Evolutionary conservation across 2,888 invertebrate genomes (phyloP), one percentile per base, ranked within the genome.

Genomic region (Caenorhabditis sulstoni): DNA sequence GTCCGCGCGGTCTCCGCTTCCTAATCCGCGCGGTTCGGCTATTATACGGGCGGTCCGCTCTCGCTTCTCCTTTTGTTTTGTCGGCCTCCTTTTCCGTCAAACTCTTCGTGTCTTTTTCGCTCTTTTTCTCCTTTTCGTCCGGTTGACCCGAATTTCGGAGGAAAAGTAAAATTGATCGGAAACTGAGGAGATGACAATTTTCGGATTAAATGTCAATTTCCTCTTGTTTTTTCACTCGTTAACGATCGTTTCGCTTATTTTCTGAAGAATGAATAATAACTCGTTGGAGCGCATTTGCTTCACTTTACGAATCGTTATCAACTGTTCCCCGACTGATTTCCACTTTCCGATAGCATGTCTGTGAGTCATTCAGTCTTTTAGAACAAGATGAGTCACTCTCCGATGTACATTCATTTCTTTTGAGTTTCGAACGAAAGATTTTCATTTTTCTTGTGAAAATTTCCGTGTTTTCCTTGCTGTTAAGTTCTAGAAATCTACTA

Each of bases 1-100:
- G 73, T 64, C 73, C 64, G 62, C 41, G 45, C 64, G 44, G 20
- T 57, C 62, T 57, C 49, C 62, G 57, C 73, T 64, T 65, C 55
- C 58, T 73, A 73, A 73, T 73, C 73, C 73, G 73, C 22, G 44
- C 73, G 64, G 41, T 73, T 64, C 73, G 57, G 44, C 64, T 29
- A 73, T 73, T 73, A 64, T 73, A 64, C 70, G 47, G 35, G 61
- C 62, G 62, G 70, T 62, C 61, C 57, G 37, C 22, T 50, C 45
- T 18, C 35, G 37, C 39, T 37, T 41, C 49, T 50, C 37, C 37
- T 23, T 68, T 35, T 23, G n/a, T 58, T 67, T 55, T 18, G n/a
- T 53, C n/a, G n/a, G n/a, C n/a, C 52, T 29, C 49, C 52, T 39
- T 55, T 39, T 71, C 55, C 41, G n/a, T 37, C 49, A n/a, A 53